Percentiles rank a stretch among this genome's conserved stretches.
These are phyloP conservation scores for Daubentonia madagascariensis DNA, from an alignment of 2,113 vertebrate genomes.

Conservation along the genomic window DNA sequence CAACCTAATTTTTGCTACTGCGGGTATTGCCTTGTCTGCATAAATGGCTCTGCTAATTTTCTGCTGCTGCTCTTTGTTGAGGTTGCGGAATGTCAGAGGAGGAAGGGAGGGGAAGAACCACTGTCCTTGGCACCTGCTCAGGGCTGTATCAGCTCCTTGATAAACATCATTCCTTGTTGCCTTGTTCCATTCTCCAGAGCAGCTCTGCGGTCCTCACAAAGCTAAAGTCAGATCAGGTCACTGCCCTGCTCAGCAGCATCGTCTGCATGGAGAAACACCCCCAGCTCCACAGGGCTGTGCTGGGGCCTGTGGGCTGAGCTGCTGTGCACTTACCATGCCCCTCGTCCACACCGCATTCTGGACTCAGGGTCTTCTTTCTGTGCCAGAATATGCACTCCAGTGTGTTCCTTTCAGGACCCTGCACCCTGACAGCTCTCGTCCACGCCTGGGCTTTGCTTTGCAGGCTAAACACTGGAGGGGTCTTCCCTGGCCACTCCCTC, in stretches of 20 bases:
- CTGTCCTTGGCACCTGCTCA: background rate
- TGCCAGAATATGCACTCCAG: background rate
- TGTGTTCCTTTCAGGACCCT: background rate
- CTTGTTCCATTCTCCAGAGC: background rate
- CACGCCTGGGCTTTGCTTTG: background rate
- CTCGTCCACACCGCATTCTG: background rate
- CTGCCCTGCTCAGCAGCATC: background rate
- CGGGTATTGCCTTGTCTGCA: background rate
- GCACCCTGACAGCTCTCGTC: fast-evolving
- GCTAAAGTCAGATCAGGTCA: background rate
- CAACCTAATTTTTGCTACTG: background rate
- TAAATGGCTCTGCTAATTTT: background rate
- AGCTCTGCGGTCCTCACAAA: background rate
- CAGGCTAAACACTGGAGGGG: background rate
- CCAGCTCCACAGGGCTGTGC: background rate
- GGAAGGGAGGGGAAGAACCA: fast-evolving
- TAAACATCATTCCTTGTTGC: background rate
- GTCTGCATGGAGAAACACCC: background rate
- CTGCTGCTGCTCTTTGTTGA: background rate
- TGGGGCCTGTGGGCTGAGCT: background rate
- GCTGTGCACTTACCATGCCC: background rate
- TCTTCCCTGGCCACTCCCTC: background rate
- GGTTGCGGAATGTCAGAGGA: background rate
- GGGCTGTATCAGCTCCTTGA: background rate
- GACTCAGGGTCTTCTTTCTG: background rate